A percentile compares a stretch with the other conserved stretches of the same genome.
Conservation (phyloP, 2,113 vertebrate species). For the Corvus cornix region DNA sequence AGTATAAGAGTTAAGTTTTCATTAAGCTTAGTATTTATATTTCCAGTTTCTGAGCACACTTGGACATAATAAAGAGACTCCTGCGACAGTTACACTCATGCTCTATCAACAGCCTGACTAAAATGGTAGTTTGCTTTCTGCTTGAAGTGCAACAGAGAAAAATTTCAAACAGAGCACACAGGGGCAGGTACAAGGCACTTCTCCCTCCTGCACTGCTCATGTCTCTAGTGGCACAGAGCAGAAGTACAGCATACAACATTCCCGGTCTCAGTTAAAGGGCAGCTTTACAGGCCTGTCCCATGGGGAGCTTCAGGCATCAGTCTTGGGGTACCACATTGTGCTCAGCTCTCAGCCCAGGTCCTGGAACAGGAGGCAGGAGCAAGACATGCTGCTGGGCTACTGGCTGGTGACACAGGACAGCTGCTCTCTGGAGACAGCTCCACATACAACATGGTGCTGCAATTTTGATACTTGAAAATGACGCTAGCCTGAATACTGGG, state of each 20-base stretch:
- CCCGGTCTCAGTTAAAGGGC: neutral
- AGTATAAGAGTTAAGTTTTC: neutral
- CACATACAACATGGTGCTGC: neutral
- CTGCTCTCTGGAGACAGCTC: neutral
- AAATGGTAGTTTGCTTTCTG: neutral
- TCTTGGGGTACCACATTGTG: rapidly evolving
- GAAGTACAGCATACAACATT: neutral
- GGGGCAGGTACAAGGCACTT: neutral
- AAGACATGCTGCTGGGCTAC: neutral
- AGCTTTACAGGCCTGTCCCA: neutral
- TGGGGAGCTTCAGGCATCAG: neutral
- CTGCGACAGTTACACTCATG: neutral
- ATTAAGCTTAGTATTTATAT: neutral
- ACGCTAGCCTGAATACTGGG: neutral
- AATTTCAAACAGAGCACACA: neutral
- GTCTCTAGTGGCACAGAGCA: neutral
- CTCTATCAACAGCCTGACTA: neutral
- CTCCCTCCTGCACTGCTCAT: neutral
- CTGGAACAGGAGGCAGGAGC: neutral
- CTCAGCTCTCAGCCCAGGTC: neutral
- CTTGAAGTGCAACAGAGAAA: neutral
- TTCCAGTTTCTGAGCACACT: neutral
- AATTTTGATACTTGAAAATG: neutral
- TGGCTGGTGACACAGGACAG: neutral
- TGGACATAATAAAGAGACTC: neutral